Evolutionary conservation across 2,888 invertebrate genomes (phyloP).

Genomic region (Ptilodon capucinus): DNA sequence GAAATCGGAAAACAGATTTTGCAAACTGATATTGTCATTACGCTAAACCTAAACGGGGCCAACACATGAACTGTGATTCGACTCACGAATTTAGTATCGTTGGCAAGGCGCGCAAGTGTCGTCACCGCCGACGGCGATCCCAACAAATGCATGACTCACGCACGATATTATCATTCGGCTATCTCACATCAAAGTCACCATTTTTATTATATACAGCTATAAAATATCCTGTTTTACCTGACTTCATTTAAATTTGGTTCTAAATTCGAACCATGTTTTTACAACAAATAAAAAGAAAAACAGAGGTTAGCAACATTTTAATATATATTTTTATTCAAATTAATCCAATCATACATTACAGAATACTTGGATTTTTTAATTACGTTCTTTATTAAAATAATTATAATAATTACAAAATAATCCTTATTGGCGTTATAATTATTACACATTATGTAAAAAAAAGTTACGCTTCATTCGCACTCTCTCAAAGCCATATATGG

Average conservation of each 20-base stretch:
- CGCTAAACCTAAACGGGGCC: background rate
- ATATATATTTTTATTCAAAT: constrained; percentile 84
- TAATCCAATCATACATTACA: constrained; percentile 81
- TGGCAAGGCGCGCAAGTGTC: background rate
- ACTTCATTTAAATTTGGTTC: no score
- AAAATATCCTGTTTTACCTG: background rate
- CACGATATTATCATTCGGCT: background rate
- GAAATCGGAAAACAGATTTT: no score
- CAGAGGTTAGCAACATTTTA: constrained; percentile 81
- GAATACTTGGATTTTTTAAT: constrained; percentile 76
- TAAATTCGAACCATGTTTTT: no score
- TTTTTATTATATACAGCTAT: no score
- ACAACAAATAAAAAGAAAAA: constrained; percentile 52
- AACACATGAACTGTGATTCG: background rate
- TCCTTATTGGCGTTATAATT: constrained; percentile 72
- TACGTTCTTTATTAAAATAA: constrained; percentile 78
- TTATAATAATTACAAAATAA: constrained; percentile 81
- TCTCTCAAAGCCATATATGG: constrained; percentile 68
- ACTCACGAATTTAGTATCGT: background rate
- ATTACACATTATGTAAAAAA: constrained; percentile 69
- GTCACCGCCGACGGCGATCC: background rate
- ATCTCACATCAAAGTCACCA: background rate
- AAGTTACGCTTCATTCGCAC: constrained; percentile 61
- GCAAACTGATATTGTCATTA: background rate
- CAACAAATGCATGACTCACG: background rate